Evolutionary conservation across 2,113 vertebrate genomes (phyloP).

Genomic region (Telmatochromis sp.): DNA sequence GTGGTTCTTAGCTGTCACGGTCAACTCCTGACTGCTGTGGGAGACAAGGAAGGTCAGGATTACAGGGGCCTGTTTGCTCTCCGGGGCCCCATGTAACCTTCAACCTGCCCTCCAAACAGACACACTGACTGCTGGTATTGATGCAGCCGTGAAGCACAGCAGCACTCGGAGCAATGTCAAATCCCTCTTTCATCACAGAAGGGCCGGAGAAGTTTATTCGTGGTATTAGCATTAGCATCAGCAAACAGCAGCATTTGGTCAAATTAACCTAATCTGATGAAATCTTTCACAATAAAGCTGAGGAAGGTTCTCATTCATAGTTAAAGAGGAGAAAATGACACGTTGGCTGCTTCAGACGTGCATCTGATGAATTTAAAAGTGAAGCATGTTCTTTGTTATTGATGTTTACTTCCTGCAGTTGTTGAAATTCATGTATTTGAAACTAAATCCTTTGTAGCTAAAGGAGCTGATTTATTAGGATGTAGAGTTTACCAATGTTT

Average conservation of each 20-base stretch:
- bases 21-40: constrained; percentile 30
- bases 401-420: neutral
- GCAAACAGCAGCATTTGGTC: constrained; percentile 48
- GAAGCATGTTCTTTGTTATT: neutral
- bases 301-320: neutral
- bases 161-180: neutral
- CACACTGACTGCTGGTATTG: constrained; percentile 11
- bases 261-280: neutral
- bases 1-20: constrained; percentile 49
- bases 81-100: constrained; percentile 18
- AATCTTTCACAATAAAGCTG: neutral
- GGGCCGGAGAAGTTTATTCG: neutral
- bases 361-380: neutral
- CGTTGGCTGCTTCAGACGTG: neutral
- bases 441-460: neutral
- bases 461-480: neutral
- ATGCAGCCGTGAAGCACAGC: neutral
- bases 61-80: constrained; percentile 48
- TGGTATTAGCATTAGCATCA: constrained; percentile 36
- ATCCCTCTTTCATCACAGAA: neutral
- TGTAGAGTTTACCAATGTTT: neutral
- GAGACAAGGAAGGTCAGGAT: constrained; percentile 52
- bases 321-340: neutral
- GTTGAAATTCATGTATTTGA: neutral
- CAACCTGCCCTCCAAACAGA: constrained; percentile 48